phyloP scores from a whole-genome alignment of 2,888 invertebrate species.

The Leucophenga maculata region DNA sequence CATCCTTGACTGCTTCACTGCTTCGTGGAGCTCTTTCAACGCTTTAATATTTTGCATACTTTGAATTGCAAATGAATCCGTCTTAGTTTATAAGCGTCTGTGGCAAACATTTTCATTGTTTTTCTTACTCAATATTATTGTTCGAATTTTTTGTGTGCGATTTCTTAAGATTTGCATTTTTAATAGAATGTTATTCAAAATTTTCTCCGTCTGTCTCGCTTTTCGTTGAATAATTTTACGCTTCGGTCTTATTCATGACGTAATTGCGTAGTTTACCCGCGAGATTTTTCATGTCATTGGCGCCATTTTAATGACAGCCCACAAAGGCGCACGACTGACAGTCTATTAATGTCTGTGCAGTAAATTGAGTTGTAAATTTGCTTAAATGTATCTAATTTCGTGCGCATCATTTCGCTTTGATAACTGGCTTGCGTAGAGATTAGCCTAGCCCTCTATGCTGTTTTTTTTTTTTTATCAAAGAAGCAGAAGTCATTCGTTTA shows the following conservation, averaged over 20 bases:
- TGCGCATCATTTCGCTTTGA: neutral
- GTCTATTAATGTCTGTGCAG: neutral
- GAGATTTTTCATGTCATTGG: neutral
- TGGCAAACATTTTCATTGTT: neutral
- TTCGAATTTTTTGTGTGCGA: neutral
- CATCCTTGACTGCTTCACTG: neutral
- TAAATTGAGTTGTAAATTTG: neutral
- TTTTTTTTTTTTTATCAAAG: neutral
- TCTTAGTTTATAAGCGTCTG: neutral
- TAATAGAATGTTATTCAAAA: neutral
- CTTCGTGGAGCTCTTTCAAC: neutral
- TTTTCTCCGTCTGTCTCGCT: neutral
- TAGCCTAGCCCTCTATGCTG: neutral
- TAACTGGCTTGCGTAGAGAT: neutral
- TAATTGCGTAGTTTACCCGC: neutral
- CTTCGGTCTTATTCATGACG: neutral
- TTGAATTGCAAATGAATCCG: slow-evolving; percentile 1
- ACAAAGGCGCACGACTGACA: neutral
- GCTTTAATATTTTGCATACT: neutral
- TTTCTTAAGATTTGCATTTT: slow-evolving; percentile 1
- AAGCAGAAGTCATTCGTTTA: neutral
- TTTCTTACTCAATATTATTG: neutral
- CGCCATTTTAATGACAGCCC: neutral
- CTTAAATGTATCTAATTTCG: neutral
- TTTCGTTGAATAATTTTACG: neutral